Conservation (phyloP, 2,888 invertebrate species). For the Drosophila cognata region DNA sequence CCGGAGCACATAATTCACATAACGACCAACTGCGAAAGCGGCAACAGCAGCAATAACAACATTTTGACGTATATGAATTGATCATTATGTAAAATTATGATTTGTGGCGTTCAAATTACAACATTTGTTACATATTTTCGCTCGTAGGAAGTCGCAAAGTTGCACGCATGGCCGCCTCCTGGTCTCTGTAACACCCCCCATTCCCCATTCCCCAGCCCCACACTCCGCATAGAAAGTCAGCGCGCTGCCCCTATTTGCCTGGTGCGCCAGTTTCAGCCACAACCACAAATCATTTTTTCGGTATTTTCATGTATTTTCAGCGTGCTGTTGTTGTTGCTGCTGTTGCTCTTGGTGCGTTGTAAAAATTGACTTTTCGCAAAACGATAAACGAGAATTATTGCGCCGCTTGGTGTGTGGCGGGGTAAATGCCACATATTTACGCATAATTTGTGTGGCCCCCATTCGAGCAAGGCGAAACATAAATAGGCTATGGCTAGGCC, state of each 20-base stretch:
- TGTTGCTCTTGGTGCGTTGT: slow-evolving; percentile 45
- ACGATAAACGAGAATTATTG: slow-evolving; percentile 72
- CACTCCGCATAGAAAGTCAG: not conserved
- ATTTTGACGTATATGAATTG: slow-evolving; percentile 80
- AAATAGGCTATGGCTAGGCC: slow-evolving; percentile 59
- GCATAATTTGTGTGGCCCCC: slow-evolving; percentile 73
- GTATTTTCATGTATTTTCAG: slow-evolving; percentile 42
- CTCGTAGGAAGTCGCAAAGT: slow-evolving; percentile 52
- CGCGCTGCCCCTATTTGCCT: slow-evolving; percentile 1
- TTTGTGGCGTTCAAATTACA: slow-evolving; percentile 80
- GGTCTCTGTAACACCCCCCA: slow-evolving; percentile 1
- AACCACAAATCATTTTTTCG: slow-evolving; percentile 69
- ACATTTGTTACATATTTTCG: slow-evolving; percentile 70
- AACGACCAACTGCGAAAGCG: slow-evolving; percentile 30
- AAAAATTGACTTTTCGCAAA: slow-evolving; percentile 76
- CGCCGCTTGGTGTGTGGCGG: slow-evolving; percentile 14
- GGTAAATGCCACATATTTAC: slow-evolving; percentile 62
- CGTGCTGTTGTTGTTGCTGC: slow-evolving; percentile 9
- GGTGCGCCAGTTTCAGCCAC: slow-evolving; percentile 65
- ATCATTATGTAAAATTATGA: slow-evolving; percentile 81
- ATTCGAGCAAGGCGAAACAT: slow-evolving; percentile 40
- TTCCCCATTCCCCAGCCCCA: not conserved
- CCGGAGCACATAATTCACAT: slow-evolving; percentile 60
- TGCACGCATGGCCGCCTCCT: slow-evolving; percentile 38
- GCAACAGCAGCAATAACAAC: slow-evolving; percentile 34